phyloP scores from a whole-genome alignment of 2,888 invertebrate genomes.

The Apantesis nais region DNA sequence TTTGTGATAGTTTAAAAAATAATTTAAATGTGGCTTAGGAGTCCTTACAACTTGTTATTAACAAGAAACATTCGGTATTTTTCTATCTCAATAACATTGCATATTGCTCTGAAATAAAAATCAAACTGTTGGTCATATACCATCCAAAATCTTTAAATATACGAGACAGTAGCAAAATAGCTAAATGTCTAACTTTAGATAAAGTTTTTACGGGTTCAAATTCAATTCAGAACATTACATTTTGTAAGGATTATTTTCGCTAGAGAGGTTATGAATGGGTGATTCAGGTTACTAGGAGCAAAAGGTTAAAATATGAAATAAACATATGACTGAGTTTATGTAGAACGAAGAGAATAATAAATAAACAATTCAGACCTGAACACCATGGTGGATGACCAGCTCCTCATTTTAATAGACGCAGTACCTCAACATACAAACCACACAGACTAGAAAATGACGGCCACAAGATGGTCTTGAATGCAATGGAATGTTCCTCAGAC shows the following conservation, averaged over 20 bases:
- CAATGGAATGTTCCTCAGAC: not conserved
- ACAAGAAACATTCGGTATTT: not conserved
- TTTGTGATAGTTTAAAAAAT: conserved; percentile 20
- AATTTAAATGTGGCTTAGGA: conserved; percentile 17
- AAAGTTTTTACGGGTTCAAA: not conserved
- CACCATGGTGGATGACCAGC: not conserved
- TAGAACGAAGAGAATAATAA: not conserved
- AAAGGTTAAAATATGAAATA: too few relatives aligned
- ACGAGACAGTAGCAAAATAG: too few relatives aligned
- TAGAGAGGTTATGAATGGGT: not conserved
- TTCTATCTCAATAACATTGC: not conserved
- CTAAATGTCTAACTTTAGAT: not conserved
- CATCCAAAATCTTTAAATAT: not conserved
- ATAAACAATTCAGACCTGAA: not conserved
- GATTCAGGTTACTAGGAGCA: too few relatives aligned
- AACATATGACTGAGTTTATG: too few relatives aligned
- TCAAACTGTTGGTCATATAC: not conserved
- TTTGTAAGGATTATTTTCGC: not conserved
- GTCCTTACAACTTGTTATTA: not conserved
- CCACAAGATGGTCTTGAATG: not conserved
- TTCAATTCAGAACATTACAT: not conserved
- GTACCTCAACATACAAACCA: not conserved
- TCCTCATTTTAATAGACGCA: not conserved
- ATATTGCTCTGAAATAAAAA: not conserved
- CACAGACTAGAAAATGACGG: not conserved